Percentiles rank a stretch among this genome's conserved stretches.
Evolutionary conservation across 2,888 invertebrate species (phyloP).

Genomic region (Pantelozetes paolii): DNA sequence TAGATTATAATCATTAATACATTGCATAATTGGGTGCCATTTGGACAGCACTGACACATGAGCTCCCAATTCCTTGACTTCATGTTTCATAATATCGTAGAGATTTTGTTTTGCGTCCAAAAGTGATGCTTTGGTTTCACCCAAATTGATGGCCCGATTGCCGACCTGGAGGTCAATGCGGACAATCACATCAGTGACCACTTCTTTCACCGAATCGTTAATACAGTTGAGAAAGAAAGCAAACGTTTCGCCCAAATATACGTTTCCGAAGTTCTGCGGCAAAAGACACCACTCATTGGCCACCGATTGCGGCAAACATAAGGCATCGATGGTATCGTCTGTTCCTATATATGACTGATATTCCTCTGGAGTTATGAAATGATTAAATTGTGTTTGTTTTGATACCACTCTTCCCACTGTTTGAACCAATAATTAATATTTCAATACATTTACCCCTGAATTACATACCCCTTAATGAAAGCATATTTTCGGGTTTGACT

Average conservation of each 20-base stretch:
- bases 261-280: conserved; percentile 64
- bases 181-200: conserved; percentile 74
- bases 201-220: conserved; percentile 65
- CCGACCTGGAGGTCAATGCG: conserved; percentile 59
- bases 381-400: conserved; percentile 16
- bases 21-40: neutral
- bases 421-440: neutral
- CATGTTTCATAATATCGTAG: conserved; percentile 94
- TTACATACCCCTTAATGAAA: conserved; percentile 33
- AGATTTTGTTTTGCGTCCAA: conserved; percentile 64
- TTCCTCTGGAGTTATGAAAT: conserved; percentile 42
- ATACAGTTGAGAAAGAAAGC: conserved; percentile 95
- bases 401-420: conserved; percentile 40
- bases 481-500: conserved; percentile 38
- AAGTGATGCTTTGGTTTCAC: conserved; percentile 28
- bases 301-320: neutral
- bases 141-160: conserved; percentile 37
- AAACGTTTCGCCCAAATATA: conserved; percentile 96
- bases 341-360: conserved; percentile 38
- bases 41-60: conserved; percentile 68
- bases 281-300: conserved; percentile 40
- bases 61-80: conserved; percentile 97
- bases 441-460: neutral
- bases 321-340: conserved; percentile 22
- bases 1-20: conserved; percentile 42